These are phyloP conservation scores for Callopanchax toddi DNA, from an alignment of 2,113 vertebrate genomes.

Conservation along the genomic window DNA sequence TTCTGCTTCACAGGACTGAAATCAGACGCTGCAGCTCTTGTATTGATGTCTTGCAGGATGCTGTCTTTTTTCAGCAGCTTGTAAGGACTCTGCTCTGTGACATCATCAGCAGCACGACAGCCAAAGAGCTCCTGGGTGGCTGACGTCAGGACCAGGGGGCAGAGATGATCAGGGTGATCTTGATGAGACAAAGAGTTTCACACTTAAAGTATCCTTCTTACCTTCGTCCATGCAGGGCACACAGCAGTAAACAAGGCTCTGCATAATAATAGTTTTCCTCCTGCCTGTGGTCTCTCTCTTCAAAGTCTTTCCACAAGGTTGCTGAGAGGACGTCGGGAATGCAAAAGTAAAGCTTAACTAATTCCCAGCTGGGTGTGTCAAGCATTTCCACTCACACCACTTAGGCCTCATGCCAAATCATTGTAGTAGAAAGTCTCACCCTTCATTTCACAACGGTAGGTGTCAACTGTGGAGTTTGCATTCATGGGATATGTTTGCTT, in stretches of 20 bases:
- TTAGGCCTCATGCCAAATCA: constrained; percentile 59
- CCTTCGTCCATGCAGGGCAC: constrained; percentile 29
- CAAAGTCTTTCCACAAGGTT: constrained; percentile 71
- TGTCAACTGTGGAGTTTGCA: constrained; percentile 48
- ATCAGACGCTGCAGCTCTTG: constrained; percentile 88
- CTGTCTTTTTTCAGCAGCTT: constrained; percentile 88
- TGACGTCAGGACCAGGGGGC: constrained; percentile 88
- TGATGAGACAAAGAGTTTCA: constrained; percentile 8
- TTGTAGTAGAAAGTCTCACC: constrained; percentile 71
- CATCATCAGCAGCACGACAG: constrained; percentile 83
- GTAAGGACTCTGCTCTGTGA: constrained; percentile 84
- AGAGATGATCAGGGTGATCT: constrained; percentile 86
- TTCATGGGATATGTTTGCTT: constrained; percentile 59
- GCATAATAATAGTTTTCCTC: constrained; percentile 72
- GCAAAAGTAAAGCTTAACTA: constrained; percentile 69
- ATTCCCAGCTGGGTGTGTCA: constrained; percentile 76
- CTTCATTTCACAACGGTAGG: constrained; percentile 58
- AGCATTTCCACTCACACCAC: constrained; percentile 59
- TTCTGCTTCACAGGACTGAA: constrained; percentile 87
- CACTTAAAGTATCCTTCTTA: no score
- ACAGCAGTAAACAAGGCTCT: constrained; percentile 62
- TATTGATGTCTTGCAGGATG: constrained; percentile 86
- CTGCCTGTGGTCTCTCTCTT: constrained; percentile 64
- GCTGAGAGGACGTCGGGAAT: constrained; percentile 67
- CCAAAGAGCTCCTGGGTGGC: constrained; percentile 90